Percentiles rank a stretch among this genome's conserved stretches.
Evolutionary conservation across 2,888 invertebrate species (phyloP).

Genomic region (Molanna angustata): DNA sequence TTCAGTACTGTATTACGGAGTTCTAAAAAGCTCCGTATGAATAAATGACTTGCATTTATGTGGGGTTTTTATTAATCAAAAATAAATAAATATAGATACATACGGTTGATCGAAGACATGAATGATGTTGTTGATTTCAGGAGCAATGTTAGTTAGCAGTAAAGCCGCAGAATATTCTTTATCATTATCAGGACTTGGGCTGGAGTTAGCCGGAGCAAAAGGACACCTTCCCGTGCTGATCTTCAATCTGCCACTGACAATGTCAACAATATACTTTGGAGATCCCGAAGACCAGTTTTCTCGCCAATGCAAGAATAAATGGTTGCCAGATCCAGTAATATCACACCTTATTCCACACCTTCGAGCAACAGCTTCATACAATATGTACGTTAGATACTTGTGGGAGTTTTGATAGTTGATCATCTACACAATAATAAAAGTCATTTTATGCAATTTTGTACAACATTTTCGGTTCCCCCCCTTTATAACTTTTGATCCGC

Average conservation of each 20-base stretch:
- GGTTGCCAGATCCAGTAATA: conserved; percentile 43
- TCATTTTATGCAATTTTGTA: too few species aligned
- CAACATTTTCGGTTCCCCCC: too few species aligned
- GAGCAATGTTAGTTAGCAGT: conserved; percentile 12
- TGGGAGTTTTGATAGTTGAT: conserved; percentile 4
- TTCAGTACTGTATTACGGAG: too few species aligned
- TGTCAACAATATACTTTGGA: conserved; percentile 38
- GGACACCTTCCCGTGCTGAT: conserved; percentile 41
- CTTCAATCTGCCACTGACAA: conserved; percentile 39
- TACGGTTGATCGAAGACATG: conserved; percentile 18
- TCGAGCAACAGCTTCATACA: conserved; percentile 43
- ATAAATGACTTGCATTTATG: too few species aligned
- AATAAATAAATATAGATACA: neutral
- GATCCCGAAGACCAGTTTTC: conserved; percentile 32
- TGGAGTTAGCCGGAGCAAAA: conserved; percentile 31
- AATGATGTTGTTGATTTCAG: conserved; percentile 11
- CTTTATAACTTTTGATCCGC: too few species aligned
- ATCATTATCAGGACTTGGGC: conserved; percentile 8
- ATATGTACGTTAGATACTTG: conserved; percentile 29
- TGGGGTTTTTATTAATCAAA: too few species aligned
- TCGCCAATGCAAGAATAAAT: conserved; percentile 44
- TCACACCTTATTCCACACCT: conserved; percentile 42
- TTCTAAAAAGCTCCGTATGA: too few species aligned
- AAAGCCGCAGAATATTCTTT: conserved; percentile 12
- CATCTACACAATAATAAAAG: too few species aligned